Base-by-base conservation (phyloP, 2,797 vertebrate genomes). In the Myotis findleyi region DNA sequence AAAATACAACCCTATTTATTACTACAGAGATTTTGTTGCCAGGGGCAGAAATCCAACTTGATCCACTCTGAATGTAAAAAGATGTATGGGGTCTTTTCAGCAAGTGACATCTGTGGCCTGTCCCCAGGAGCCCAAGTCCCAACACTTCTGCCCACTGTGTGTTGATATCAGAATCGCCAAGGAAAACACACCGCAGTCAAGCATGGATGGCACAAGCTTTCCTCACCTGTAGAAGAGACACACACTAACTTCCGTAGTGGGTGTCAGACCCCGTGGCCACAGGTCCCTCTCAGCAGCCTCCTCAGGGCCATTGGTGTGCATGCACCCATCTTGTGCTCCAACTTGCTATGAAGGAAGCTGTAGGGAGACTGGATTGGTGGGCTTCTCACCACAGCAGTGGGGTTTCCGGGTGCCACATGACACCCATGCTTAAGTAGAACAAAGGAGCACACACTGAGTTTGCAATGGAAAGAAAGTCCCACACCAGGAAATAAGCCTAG, bases 11-110 rank as follows among this genome's bases (percentile, higher is more conserved):
- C 23, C 5, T 68, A 0, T 66, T 13, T 68, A 0, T 68, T 11
- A 30, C 44, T 75, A 6, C 23, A 53, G 18, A 79, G 62, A 57
- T 7, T 44, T 82, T 14, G 21, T 75, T 89, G 51, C 30, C 30
- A 57, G 7, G 59, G 51, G 25, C 16, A 75, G 59, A 82, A 51
- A 30, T 49, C 12, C 71, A 92, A 12, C 21, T 47, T 7, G 21
- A 57, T 47, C 3, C 1, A 7, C 51, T 75, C 76, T 30, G 69
- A 41, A 36, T 49, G 18, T 38, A 13, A 84, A 55, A 30, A 59
- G 44, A 59, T 4, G 1, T 17, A 16, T 10, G n/a, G 25, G 30
- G 16, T 75, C 23, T 49, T 11, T 25, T 0, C 0, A 25, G 23
- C 55, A 16, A 64, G 68, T 25, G 87, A n/a, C 66, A 27, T 49